Conservation (phyloP, 2,113 vertebrate species). For the Callithrix jacchus region DNA sequence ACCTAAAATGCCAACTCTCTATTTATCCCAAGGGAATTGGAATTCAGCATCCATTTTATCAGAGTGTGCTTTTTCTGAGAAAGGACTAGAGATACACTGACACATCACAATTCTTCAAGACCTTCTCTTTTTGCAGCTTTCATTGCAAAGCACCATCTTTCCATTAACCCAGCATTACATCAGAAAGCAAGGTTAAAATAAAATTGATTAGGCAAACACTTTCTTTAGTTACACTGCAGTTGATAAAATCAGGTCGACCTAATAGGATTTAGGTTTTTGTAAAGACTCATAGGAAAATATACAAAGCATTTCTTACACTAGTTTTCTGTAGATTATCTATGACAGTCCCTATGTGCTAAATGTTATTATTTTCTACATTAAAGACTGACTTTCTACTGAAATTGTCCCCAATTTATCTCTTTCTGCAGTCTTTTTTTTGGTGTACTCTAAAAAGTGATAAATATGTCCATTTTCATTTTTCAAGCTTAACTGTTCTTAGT, state of each 20-base stretch:
- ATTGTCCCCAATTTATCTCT: not conserved
- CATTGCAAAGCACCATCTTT: not conserved
- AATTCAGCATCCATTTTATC: not conserved
- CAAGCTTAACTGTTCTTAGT: not conserved
- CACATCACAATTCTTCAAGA: not conserved
- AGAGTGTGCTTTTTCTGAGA: not conserved
- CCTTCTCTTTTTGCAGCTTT: not conserved
- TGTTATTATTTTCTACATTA: constrained; percentile 8
- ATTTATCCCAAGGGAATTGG: not conserved
- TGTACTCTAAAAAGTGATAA: not conserved
- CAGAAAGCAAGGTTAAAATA: not conserved
- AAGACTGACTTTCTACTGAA: not conserved
- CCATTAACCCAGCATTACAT: not conserved
- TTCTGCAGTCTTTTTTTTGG: not conserved
- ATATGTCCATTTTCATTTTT: not conserved
- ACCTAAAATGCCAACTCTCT: not conserved
- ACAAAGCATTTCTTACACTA: not conserved
- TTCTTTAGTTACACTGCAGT: not conserved
- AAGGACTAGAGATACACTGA: not conserved
- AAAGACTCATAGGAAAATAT: not conserved
- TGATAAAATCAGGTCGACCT: constrained; percentile 19
- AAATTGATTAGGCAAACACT: constrained; percentile 45
- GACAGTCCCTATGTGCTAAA: not conserved
- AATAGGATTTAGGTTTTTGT: constrained; percentile 48
- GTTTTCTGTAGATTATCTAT: not conserved